A percentile compares a stretch with the other conserved stretches of the same genome.
phyloP scores from a whole-genome alignment of 2,797 vertebrate genomes.

The Sparidentex hasta region DNA sequence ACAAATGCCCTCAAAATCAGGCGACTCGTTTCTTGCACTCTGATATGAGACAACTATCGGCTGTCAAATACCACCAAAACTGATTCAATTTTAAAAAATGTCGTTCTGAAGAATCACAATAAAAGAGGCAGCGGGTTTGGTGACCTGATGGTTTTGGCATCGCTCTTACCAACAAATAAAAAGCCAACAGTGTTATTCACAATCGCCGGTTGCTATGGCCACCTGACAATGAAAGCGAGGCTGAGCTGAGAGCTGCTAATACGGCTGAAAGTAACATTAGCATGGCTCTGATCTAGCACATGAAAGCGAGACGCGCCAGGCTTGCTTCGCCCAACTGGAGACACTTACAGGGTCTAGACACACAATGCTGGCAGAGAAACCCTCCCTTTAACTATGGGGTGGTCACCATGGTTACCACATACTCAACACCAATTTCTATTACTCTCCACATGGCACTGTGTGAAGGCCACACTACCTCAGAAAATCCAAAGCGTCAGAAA shows the following conservation, averaged over 20 bases:
- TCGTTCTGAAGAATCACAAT: slow-evolving; percentile 45
- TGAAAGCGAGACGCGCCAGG: slow-evolving; percentile 71
- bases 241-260: slow-evolving; percentile 65
- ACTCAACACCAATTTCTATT: slow-evolving; percentile 69
- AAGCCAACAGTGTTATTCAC: slow-evolving; percentile 47
- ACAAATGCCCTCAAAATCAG: background rate
- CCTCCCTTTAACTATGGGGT: slow-evolving; percentile 63
- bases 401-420: slow-evolving; percentile 81
- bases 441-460: slow-evolving; percentile 60
- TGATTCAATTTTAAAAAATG: slow-evolving; percentile 13
- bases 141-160: slow-evolving; percentile 44
- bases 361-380: slow-evolving; percentile 71
- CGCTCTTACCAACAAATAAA: slow-evolving; percentile 48
- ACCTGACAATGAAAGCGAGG: slow-evolving; percentile 50
- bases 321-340: slow-evolving; percentile 69
- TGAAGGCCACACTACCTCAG: slow-evolving; percentile 74
- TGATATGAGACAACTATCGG: slow-evolving; percentile 4
- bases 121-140: slow-evolving; percentile 47
- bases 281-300: slow-evolving; percentile 81
- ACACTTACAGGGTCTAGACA: slow-evolving; percentile 73
- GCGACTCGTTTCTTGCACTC: background rate
- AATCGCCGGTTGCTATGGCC: slow-evolving; percentile 65
- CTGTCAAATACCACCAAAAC: slow-evolving; percentile 17
- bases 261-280: slow-evolving; percentile 73
- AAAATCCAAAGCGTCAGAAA: slow-evolving; percentile 68